phyloP scores from a whole-genome alignment of 2,113 vertebrate genomes.

The Erinaceus europaeus region DNA sequence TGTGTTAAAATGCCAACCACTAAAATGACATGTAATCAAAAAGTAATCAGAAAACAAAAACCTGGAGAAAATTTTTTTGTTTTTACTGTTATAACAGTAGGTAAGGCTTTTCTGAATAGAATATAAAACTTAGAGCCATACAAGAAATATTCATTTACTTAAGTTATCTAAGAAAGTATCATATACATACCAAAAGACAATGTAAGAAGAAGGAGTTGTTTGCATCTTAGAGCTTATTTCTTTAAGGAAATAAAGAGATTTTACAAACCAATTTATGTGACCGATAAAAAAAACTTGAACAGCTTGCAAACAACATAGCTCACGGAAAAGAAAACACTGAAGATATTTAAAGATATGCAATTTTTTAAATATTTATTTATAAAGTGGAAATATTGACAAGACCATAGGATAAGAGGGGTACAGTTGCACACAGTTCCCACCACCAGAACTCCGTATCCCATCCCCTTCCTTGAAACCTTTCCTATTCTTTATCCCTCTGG shows the following conservation, averaged over 20 bases:
- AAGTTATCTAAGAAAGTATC: neutral
- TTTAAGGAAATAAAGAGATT: neutral
- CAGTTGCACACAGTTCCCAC: too few species aligned
- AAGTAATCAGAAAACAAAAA: neutral
- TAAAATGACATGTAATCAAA: neutral
- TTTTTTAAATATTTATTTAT: too few species aligned
- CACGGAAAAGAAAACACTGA: neutral
- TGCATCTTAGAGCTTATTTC: neutral
- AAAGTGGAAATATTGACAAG: too few species aligned
- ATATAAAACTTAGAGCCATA: neutral
- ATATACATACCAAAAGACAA: neutral
- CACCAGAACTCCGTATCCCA: too few species aligned
- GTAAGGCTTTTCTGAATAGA: neutral
- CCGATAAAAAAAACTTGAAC: neutral
- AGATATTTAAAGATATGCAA: neutral
- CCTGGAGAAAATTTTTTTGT: neutral
- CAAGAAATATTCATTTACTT: neutral
- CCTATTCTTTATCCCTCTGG: too few species aligned
- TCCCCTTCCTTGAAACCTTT: too few species aligned
- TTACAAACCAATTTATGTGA: neutral
- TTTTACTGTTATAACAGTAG: neutral
- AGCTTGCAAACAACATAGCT: neutral
- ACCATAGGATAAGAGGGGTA: too few species aligned
- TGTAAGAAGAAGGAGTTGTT: neutral
- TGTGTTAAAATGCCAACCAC: neutral